phyloP scores from a whole-genome alignment of 2,113 vertebrate species.

The Phyllostomus discolor region DNA sequence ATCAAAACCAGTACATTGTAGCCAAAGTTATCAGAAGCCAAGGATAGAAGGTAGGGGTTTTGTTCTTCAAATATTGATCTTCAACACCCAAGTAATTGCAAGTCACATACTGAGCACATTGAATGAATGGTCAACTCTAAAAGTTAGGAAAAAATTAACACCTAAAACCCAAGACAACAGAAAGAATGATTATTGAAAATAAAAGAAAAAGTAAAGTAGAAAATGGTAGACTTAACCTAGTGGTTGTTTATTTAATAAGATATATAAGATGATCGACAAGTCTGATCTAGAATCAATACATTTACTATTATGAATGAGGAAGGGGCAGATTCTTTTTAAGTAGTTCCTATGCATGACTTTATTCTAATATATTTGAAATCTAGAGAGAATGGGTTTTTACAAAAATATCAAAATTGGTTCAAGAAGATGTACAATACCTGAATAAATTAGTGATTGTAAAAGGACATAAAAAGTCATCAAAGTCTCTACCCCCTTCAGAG shows the following conservation, averaged over 20 bases:
- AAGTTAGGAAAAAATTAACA: neutral
- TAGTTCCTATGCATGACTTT: neutral
- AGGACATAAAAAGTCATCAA: neutral
- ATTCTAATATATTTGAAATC: neutral
- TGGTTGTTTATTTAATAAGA: neutral
- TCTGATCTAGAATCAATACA: neutral
- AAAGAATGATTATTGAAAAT: neutral
- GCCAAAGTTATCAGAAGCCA: neutral
- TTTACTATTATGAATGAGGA: neutral
- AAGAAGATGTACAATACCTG: neutral
- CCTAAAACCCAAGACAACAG: neutral
- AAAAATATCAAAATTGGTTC: neutral
- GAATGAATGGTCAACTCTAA: neutral
- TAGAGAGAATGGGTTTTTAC: neutral
- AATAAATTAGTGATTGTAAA: neutral
- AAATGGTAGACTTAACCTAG: neutral
- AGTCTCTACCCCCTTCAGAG: neutral
- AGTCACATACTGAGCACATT: neutral
- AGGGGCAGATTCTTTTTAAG: neutral
- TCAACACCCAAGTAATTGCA: neutral
- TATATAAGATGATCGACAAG: neutral
- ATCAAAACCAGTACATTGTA: neutral
- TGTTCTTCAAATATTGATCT: neutral
- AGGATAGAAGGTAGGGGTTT: neutral
- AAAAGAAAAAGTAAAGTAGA: neutral